phyloP scores from a whole-genome alignment of 2,113 vertebrate species.

The Australoheros scitulus region DNA sequence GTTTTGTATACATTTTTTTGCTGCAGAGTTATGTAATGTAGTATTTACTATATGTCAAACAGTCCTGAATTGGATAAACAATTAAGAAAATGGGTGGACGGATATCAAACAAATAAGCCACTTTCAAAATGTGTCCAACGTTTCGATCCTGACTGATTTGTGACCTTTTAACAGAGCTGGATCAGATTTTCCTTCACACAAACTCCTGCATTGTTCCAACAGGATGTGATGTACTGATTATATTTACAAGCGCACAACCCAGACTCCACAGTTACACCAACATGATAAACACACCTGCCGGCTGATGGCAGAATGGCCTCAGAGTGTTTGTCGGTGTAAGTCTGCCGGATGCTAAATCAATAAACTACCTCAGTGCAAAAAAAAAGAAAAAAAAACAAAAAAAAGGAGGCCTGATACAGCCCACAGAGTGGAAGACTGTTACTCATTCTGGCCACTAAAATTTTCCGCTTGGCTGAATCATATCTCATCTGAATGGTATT shows the following conservation, averaged over 20 bases:
- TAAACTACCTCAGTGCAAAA: constrained; percentile 61
- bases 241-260: constrained; percentile 73
- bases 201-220: constrained; percentile 35
- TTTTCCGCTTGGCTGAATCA: constrained; percentile 38
- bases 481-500: constrained; percentile 64
- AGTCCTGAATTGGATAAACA: not conserved
- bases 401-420: constrained; percentile 35
- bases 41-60: not conserved
- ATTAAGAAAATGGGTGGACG: not conserved
- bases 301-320: constrained; percentile 50
- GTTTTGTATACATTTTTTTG: not conserved
- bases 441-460: constrained; percentile 52
- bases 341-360: constrained; percentile 71
- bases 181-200: constrained; percentile 42
- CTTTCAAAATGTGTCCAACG: not conserved
- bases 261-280: constrained; percentile 52
- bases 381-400: too few relatives aligned
- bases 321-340: constrained; percentile 61
- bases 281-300: constrained; percentile 82
- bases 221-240: constrained; percentile 75
- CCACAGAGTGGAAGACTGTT: constrained; percentile 45
- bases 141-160: not conserved
- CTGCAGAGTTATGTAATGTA: not conserved
- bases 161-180: constrained; percentile 34
- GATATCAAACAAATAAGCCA: not conserved